Evolutionary conservation across 2,888 invertebrate species (phyloP).

Genomic region (Lochmaea crataegi): DNA sequence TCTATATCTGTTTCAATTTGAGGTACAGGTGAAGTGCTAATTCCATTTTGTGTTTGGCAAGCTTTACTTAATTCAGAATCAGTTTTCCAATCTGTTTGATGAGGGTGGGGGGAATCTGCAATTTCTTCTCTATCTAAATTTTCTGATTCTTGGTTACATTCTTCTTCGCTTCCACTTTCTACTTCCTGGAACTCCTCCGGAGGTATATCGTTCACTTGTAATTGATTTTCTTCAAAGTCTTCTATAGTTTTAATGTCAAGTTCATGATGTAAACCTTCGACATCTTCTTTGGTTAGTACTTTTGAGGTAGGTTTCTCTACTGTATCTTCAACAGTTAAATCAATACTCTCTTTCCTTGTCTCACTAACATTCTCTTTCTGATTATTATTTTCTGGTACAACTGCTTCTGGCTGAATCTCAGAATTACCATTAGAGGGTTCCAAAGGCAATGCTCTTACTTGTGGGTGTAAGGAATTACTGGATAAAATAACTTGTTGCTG

Average conservation of each 20-base stretch:
- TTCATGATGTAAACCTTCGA: constrained; percentile 16
- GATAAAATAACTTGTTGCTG: constrained; percentile 70
- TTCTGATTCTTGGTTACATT: constrained; percentile 41
- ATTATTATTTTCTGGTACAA: constrained; percentile 31
- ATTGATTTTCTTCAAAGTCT: constrained; percentile 40
- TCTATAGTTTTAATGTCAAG: constrained; percentile 42
- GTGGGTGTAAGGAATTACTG: constrained; percentile 61
- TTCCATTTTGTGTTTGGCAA: constrained; percentile 58
- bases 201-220: constrained; percentile 38
- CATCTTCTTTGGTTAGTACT: constrained; percentile 17
- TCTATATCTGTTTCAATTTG: constrained; percentile 37
- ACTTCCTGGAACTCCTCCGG: constrained; percentile 29
- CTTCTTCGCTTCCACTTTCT: constrained; percentile 25
- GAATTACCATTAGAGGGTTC: constrained; percentile 50
- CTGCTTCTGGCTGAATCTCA: constrained; percentile 17
- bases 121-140: constrained; percentile 41
- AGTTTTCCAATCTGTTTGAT: constrained; percentile 43
- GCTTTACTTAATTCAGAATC: constrained; percentile 62
- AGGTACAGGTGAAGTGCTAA: constrained; percentile 40
- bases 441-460: constrained; percentile 56
- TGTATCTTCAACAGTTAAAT: constrained; percentile 26
- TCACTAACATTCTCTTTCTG: constrained; percentile 34
- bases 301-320: constrained; percentile 19
- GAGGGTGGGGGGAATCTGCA: constrained; percentile 45
- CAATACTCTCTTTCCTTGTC: constrained; percentile 55